These are phyloP conservation scores for Centroberyx gerrardi DNA, from an alignment of 2,797 vertebrate species.

Conservation along the genomic window DNA sequence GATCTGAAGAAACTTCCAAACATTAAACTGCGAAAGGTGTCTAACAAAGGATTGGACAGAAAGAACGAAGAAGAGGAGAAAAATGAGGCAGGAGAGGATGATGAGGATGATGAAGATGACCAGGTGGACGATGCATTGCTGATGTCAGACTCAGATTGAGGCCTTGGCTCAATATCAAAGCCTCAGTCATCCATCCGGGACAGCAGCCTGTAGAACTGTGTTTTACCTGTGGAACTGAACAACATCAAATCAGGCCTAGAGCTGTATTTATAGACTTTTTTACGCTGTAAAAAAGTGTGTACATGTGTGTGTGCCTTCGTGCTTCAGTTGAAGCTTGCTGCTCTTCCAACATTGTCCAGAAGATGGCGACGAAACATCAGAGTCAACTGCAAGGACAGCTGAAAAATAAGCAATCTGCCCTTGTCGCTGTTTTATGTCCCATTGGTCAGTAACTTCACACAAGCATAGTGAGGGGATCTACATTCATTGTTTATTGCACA, in stretches of 20 bases:
- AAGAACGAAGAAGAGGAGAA: slow-evolving; percentile 66
- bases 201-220: not conserved
- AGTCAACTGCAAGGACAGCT: not conserved
- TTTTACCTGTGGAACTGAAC: not conserved
- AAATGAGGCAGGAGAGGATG: slow-evolving; percentile 48
- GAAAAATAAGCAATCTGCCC: not conserved
- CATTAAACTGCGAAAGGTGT: slow-evolving; percentile 93
- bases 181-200: not conserved
- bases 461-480: slow-evolving; percentile 63
- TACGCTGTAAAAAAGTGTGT: not conserved
- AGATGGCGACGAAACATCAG: slow-evolving; percentile 35
- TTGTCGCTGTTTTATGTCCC: not conserved
- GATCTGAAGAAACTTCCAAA: slow-evolving; percentile 96
- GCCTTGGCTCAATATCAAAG: not conserved
- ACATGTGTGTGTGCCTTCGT: not conserved
- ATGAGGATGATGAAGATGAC: slow-evolving; percentile 49
- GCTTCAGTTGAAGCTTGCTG: slow-evolving; percentile 20
- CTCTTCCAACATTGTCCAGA: slow-evolving; percentile 38
- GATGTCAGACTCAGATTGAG: slow-evolving; percentile 65
- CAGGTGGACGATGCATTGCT: slow-evolving; percentile 61
- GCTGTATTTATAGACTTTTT: not conserved
- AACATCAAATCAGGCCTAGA: not conserved
- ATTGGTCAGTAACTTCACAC: slow-evolving; percentile 48
- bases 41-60: slow-evolving; percentile 78
- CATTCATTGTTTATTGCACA: slow-evolving; percentile 87